These are phyloP conservation scores for Thamnophis elegans DNA, from an alignment of 2,797 vertebrate species.

Conservation along the genomic window DNA sequence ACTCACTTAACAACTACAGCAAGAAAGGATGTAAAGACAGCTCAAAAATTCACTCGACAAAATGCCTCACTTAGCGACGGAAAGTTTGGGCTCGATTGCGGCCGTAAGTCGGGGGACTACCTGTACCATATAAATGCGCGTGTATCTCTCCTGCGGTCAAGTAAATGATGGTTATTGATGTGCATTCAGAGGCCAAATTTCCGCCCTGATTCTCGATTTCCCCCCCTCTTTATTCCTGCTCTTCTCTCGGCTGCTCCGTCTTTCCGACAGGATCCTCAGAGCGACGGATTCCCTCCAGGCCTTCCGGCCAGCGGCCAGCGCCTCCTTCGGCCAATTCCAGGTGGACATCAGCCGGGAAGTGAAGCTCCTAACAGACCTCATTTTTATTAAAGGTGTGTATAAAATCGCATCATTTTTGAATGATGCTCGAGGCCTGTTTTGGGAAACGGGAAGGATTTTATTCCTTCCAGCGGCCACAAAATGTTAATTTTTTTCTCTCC, in stretches of 20 bases:
- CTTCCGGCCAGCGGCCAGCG: slow-evolving; percentile 83
- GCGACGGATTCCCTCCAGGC: slow-evolving; percentile 88
- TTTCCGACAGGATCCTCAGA: slow-evolving; percentile 78
- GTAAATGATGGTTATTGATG: too few species aligned
- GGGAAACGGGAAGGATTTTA: not conserved
- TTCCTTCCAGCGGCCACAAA: not conserved
- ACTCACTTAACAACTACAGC: too few species aligned
- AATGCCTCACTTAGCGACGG: too few species aligned
- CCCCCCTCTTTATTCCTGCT: not conserved
- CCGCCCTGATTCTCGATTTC: too few species aligned
- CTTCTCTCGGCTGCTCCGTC: not conserved
- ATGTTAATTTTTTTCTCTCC: not conserved
- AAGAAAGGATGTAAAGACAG: too few species aligned
- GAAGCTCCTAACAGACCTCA: slow-evolving; percentile 81
- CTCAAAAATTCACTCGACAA: too few species aligned
- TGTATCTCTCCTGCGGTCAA: too few species aligned
- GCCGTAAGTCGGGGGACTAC: too few species aligned
- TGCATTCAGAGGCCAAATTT: too few species aligned
- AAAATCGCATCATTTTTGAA: not conserved
- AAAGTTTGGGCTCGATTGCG: too few species aligned
- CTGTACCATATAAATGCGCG: too few species aligned
- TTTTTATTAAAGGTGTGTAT: slow-evolving; percentile 84
- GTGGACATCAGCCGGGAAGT: slow-evolving; percentile 87
- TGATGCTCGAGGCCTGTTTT: not conserved
- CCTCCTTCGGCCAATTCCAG: slow-evolving; percentile 89